phyloP scores from a whole-genome alignment of 2,888 invertebrate genomes.

The Papilio gigon region DNA sequence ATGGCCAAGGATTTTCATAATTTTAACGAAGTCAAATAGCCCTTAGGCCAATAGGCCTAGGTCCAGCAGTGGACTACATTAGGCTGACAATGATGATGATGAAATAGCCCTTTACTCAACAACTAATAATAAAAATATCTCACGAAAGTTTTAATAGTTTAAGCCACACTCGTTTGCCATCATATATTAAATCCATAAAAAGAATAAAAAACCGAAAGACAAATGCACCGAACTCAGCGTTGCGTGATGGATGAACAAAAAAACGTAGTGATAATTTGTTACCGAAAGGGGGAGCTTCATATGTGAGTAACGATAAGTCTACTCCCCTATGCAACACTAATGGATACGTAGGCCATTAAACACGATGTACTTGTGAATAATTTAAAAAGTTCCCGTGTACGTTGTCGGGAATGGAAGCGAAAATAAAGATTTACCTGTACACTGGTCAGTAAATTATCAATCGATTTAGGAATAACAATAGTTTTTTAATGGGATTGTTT shows the following conservation, averaged over 20 bases:
- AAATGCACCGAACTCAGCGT: slow-evolving; percentile 20
- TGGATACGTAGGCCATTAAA: slow-evolving; percentile 42
- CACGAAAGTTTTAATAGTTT: too few relatives aligned
- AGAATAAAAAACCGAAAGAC: slow-evolving; percentile 35
- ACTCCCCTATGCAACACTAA: slow-evolving; percentile 16
- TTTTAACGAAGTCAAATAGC: too few relatives aligned
- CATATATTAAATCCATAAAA: slow-evolving; percentile 46
- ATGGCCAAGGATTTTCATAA: too few relatives aligned
- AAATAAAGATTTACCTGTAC: background rate
- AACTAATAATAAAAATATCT: too few relatives aligned
- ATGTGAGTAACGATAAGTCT: slow-evolving; percentile 9
- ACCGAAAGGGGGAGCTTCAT: slow-evolving; percentile 27
- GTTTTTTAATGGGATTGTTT: too few relatives aligned
- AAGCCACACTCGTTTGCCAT: too few relatives aligned
- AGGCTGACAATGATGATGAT: too few relatives aligned
- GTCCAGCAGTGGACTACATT: too few relatives aligned
- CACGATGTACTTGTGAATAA: slow-evolving; percentile 55
- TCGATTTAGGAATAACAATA: background rate
- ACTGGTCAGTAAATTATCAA: background rate
- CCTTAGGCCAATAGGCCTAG: too few relatives aligned
- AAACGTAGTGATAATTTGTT: slow-evolving; percentile 26
- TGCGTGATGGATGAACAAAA: slow-evolving; percentile 26
- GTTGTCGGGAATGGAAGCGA: background rate
- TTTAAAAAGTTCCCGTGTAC: slow-evolving; percentile 37
- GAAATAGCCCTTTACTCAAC: too few relatives aligned